Percentiles rank a stretch among this genome's conserved stretches.
phyloP scores from a whole-genome alignment of 2,113 vertebrate genomes.

The Sander vitreus region DNA sequence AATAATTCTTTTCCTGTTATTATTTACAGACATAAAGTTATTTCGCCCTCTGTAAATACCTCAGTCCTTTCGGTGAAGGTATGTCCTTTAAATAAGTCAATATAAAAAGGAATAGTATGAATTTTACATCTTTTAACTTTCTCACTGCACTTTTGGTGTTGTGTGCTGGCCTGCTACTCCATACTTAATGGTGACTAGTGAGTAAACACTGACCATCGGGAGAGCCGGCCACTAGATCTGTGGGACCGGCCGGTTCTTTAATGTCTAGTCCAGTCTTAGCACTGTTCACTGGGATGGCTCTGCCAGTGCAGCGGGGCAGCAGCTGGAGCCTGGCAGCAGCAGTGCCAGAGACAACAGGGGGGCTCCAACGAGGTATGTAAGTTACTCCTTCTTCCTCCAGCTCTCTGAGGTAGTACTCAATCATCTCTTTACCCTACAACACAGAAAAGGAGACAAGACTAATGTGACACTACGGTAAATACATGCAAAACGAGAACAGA shows the following conservation, averaged over 20 bases:
- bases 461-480: not conserved
- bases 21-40: not conserved
- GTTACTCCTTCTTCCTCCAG: conserved; percentile 92
- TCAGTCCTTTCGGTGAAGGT: not conserved
- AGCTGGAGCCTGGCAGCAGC: conserved; percentile 46
- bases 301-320: conserved; percentile 65
- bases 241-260: conserved; percentile 77
- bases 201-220: conserved; percentile 85
- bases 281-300: conserved; percentile 76
- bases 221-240: conserved; percentile 81
- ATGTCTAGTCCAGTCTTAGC: conserved; percentile 74
- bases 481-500: not conserved
- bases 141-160: not conserved
- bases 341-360: conserved; percentile 57
- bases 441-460: conserved; percentile 18
- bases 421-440: conserved; percentile 95
- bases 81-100: not conserved
- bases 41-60: not conserved
- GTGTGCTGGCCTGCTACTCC: not conserved
- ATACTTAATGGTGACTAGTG: not conserved
- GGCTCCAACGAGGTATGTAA: conserved; percentile 90
- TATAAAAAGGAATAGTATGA: not conserved
- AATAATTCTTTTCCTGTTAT: not conserved
- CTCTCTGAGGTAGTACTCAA: conserved; percentile 93
- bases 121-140: not conserved